These are phyloP conservation scores for Sciurus vulgaris DNA, from an alignment of 2,797 vertebrate species.

Conservation along the genomic window DNA sequence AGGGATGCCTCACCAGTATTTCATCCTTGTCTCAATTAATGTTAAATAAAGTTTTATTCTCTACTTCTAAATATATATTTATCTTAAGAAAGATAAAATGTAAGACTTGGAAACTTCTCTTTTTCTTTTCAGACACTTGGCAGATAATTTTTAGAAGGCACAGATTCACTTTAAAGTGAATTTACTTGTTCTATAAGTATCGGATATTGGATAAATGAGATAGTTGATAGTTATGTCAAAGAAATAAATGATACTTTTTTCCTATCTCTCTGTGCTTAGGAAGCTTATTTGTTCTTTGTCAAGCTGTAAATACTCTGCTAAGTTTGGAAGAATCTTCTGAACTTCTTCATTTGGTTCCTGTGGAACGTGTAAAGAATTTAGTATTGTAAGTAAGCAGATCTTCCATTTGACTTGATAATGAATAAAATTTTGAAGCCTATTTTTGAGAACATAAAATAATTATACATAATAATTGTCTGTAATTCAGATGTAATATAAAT, in stretches of 20 bases:
- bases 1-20: not conserved
- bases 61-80: slow-evolving; percentile 32
- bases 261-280: slow-evolving; percentile 88
- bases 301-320: slow-evolving; percentile 95
- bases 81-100: not conserved
- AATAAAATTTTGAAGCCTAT: not conserved
- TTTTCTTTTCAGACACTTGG: slow-evolving; percentile 16
- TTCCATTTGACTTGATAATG: not conserved
- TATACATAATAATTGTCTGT: not conserved
- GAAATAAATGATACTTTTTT: slow-evolving; percentile 57
- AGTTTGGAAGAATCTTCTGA: slow-evolving; percentile 93
- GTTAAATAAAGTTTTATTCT: not conserved
- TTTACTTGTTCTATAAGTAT: not conserved
- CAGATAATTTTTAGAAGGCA: not conserved
- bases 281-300: slow-evolving; percentile 93
- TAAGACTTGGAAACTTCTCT: not conserved
- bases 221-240: not conserved
- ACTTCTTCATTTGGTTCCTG: slow-evolving; percentile 91
- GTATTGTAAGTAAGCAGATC: slow-evolving; percentile 89
- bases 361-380: slow-evolving; percentile 91
- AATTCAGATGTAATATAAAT: not conserved
- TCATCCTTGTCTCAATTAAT: not conserved
- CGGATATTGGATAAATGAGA: not conserved
- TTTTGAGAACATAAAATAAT: not conserved
- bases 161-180: not conserved